Base-by-base conservation (phyloP, 2,888 invertebrate species). In the Germaria angustata region DNA sequence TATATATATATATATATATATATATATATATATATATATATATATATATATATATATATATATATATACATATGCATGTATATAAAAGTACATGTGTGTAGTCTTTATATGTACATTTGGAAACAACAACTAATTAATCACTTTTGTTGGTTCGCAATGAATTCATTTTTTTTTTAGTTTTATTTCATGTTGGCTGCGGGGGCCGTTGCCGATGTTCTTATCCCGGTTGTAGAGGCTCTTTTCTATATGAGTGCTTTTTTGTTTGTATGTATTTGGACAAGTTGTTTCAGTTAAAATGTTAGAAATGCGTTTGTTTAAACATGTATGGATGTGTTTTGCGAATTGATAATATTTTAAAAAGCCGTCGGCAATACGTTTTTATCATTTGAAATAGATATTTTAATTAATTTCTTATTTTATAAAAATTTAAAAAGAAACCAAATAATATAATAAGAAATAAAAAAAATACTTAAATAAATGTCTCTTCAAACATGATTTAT, bases 91-190 rank as follows among this genome's bases (percentile, higher is more conserved):
- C 0, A 4, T 39, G 13, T 39, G 39, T 39, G 13, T 39, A 53
- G 41, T 51, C 41, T 34, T 32, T 53, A 17, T 34, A n/a, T n/a
- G n/a, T n/a, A n/a, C n/a, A n/a, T n/a, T n/a, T n/a, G n/a, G n/a
- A n/a, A n/a, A 36, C 32, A 73, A 51, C 59, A 59, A 28, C 28
- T 76, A 77, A 77, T 77, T 69, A 63, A 77, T 68, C 68, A 68
- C 51, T 59, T 69, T 63, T 73, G 15, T 65, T 73, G 53, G 34
- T 44, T 61, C 9, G 51, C 51, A 63, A 46, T 32, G 3, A 15
- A 11, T 22, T 22, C n/a, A n/a, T 32, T 6, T 13, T 28, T 63
- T 32, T 32, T 2, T 7, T n/a, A 8, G 4, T 57, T 53, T 36
- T 44, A 41, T 61, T 44, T 69, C 13, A 24, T 68, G 61, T 51